Evolutionary conservation across 2,888 invertebrate species (phyloP).

Genomic region (Sarcophaga caerulescens): DNA sequence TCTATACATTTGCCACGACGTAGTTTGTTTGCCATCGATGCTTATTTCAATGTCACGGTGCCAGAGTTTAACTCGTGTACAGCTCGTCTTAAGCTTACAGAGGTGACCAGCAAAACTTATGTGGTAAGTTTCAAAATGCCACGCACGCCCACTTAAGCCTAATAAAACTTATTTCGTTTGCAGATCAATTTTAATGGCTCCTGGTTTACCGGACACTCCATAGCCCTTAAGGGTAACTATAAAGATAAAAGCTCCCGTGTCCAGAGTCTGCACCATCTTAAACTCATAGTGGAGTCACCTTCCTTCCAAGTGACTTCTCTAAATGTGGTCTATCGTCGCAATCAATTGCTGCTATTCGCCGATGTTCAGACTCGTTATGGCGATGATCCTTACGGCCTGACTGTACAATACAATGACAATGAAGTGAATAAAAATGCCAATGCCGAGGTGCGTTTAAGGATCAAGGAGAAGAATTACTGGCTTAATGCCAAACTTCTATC

Average conservation of each 20-base stretch:
- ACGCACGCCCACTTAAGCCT: too few relatives aligned
- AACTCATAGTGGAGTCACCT: constrained; percentile 87
- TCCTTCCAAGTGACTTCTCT: constrained; percentile 87
- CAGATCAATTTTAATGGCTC: constrained; percentile 88
- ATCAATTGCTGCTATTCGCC: constrained; percentile 86
- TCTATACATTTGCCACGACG: constrained; percentile 86
- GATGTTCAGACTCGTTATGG: constrained; percentile 85
- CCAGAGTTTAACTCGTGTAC: constrained; percentile 88
- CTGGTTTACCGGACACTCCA: constrained; percentile 88
- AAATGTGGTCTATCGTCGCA: constrained; percentile 86
- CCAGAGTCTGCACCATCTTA: constrained; percentile 86
- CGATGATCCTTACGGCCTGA: constrained; percentile 85
- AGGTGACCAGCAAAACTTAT: constrained; percentile 85
- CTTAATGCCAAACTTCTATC: constrained; percentile 85
- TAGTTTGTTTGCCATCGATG: constrained; percentile 86
- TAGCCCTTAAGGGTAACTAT: constrained; percentile 87
- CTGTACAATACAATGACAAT: constrained; percentile 84
- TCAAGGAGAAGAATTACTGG: constrained; percentile 87
- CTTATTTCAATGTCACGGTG: constrained; percentile 87
- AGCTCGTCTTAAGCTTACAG: constrained; percentile 86
- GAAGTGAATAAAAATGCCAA: constrained; percentile 85
- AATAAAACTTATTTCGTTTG: not conserved
- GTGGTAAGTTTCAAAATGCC: constrained; percentile 82
- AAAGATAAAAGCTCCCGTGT: constrained; percentile 87
- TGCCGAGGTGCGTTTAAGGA: constrained; percentile 84